Evolutionary conservation across 35 echinoderm and acorn worm genomes (phyloP).

Genomic region (Lytechinus pictus): DNA sequence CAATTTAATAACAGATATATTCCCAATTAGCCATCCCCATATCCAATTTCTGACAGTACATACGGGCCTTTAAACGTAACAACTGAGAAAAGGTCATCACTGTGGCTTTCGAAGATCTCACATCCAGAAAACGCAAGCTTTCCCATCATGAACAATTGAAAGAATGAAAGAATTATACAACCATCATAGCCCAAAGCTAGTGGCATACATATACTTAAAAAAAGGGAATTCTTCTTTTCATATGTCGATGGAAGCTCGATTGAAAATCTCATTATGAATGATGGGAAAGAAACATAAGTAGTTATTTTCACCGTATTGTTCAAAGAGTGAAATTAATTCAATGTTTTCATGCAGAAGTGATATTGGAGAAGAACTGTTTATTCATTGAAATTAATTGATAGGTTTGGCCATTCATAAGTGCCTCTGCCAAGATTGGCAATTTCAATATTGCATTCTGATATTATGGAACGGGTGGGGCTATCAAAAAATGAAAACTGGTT

Average conservation of each 20-base stretch:
- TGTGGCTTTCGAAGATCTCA: neutral
- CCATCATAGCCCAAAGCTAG: neutral
- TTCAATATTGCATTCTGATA: neutral
- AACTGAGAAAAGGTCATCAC: neutral
- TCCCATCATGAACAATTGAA: neutral
- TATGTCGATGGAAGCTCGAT: neutral
- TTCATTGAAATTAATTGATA: neutral
- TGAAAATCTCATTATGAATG: neutral
- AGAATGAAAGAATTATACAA: too few species aligned
- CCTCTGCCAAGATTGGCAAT: neutral
- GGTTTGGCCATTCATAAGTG: neutral
- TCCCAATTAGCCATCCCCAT: constrained; percentile 9
- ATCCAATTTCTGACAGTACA: neutral
- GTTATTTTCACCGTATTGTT: neutral
- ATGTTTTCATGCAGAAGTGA: neutral
- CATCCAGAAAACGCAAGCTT: neutral
- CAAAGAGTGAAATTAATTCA: neutral
- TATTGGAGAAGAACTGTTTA: neutral
- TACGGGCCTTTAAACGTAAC: constrained; percentile 9
- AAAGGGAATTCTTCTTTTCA: neutral
- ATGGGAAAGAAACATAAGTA: neutral
- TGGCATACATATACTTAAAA: neutral
- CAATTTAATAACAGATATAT: constrained; percentile 6
- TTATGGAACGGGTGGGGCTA: neutral
- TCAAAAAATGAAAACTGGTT: neutral